Conservation (phyloP, 2,888 invertebrate genomes). For the Andrena chrysosceles region DNA sequence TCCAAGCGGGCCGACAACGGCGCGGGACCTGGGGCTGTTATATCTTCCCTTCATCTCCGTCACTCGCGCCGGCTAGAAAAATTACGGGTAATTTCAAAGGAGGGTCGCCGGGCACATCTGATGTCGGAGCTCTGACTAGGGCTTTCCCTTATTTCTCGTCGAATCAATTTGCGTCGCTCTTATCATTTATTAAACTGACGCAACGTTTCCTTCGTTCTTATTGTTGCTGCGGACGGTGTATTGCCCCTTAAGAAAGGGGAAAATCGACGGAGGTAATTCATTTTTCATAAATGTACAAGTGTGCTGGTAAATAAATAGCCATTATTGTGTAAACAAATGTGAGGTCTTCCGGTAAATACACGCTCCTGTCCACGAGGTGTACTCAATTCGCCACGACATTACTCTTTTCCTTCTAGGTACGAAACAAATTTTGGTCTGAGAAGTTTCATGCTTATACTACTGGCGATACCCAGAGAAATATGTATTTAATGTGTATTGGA, state of each 20-base stretch:
- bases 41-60: slow-evolving; percentile 42
- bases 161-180: slow-evolving; percentile 40
- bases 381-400: too few relatives aligned
- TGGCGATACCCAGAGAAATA: too few relatives aligned
- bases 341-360: not conserved
- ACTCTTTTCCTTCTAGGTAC: too few relatives aligned
- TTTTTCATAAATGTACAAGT: not conserved
- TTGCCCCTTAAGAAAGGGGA: not conserved
- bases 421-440: too few relatives aligned
- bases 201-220: not conserved
- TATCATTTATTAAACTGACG: slow-evolving; percentile 39
- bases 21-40: slow-evolving; percentile 36
- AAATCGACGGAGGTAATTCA: slow-evolving; percentile 13
- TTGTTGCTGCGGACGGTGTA: not conserved
- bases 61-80: slow-evolving; percentile 33
- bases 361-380: too few relatives aligned
- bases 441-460: too few relatives aligned
- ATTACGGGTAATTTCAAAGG: slow-evolving; percentile 50
- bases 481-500: slow-evolving; percentile 32
- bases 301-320: slow-evolving; percentile 11
- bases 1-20: slow-evolving; percentile 57
- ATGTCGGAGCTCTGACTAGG: slow-evolving; percentile 21
- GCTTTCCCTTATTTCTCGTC: not conserved
- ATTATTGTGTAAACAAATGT: slow-evolving; percentile 10
- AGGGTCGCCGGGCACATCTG: slow-evolving; percentile 20